Evolutionary conservation across 2,113 vertebrate genomes (phyloP), one percentile per base, ranked within the genome.

Genomic region (Clarias gariepinus): DNA sequence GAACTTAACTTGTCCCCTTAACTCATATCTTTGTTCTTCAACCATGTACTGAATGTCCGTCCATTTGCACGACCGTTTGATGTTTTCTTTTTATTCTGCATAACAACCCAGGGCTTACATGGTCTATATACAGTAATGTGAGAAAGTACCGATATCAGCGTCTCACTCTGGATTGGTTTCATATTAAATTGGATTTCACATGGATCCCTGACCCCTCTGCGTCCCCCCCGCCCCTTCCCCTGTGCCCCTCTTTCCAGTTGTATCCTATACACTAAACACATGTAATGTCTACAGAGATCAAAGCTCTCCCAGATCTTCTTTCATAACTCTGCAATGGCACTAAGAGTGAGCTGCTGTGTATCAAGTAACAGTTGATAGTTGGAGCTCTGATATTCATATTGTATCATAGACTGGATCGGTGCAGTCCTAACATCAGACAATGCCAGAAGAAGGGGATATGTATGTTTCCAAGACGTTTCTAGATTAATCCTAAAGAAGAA

Each of bases 111-210:
- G 3, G 28, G 71, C 76, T 4, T 79, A n/a, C 23, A 3, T 30
- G 16, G 30, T 60, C 23, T 76, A 15, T 53, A 52, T 25, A 33
- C 58, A 33, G 28, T 60, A 33, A 80, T 19, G 28, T 60, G 28
- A 33, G 15, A 13, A 28, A 30, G 55, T 12, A 36, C 5, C 16
- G 3, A 33, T 80, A 53, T 79, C 21, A n/a, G 76, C 53, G 1
- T 57, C 28, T 80, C 28, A 13, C 3, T 0, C 55, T 33, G 55
- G 28, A 60, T 12, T 4, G 18, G 30, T 58, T 80, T 60, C 9
- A 33, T 78, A n/a, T 57, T 57, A 7, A 19, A 58, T 80, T 21
- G 55, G 77, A 80, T 80, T 80, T 80, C 18, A 23, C 28, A 80
- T 60, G 13, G 77, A 80, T 80, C 55, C 28, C 19, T 58, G 55